These are phyloP conservation scores for Dolichoris vasculosae DNA, from an alignment of 1,140 invertebrate species.

Conservation along the genomic window DNA sequence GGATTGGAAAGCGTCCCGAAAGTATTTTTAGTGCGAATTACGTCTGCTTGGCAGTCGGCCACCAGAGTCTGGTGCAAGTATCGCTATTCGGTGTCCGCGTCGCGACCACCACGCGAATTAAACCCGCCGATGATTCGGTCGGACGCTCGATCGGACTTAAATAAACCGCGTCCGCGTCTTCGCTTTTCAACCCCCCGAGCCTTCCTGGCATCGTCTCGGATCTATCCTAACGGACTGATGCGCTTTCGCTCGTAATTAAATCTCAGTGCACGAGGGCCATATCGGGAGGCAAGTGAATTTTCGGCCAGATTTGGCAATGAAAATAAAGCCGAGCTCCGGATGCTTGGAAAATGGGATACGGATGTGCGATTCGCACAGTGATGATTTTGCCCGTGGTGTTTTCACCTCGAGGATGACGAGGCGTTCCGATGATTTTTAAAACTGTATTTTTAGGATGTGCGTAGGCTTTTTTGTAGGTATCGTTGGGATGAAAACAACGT, in stretches of 20 bases:
- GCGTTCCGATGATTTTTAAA: not conserved
- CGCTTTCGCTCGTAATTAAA: slow-evolving; percentile 10
- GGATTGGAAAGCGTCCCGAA: not conserved
- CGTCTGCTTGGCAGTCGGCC: slow-evolving; percentile 37
- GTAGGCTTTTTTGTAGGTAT: too few relatives aligned
- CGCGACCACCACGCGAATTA: not conserved
- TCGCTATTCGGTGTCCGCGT: not conserved
- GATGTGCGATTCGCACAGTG: not conserved
- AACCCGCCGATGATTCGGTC: slow-evolving; percentile 5
- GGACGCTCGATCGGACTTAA: slow-evolving; percentile 35
- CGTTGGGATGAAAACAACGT: too few relatives aligned
- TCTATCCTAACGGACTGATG: not conserved
- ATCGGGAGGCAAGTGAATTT: not conserved
- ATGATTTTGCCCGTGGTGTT: too few relatives aligned
- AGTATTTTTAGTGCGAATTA: slow-evolving; percentile 44
- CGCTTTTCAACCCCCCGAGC: not conserved
- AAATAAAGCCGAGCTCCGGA: not conserved
- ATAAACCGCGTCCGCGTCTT: slow-evolving; percentile 17
- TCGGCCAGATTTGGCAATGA: slow-evolving; percentile 15
- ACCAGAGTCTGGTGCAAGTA: not conserved
- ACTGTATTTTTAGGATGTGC: not conserved
- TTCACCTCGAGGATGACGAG: not conserved
- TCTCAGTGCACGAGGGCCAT: not conserved
- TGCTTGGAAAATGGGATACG: not conserved
- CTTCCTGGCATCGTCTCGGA: not conserved